Evolutionary conservation across 2,113 vertebrate genomes (phyloP).

Genomic region (Furnarius figulus): DNA sequence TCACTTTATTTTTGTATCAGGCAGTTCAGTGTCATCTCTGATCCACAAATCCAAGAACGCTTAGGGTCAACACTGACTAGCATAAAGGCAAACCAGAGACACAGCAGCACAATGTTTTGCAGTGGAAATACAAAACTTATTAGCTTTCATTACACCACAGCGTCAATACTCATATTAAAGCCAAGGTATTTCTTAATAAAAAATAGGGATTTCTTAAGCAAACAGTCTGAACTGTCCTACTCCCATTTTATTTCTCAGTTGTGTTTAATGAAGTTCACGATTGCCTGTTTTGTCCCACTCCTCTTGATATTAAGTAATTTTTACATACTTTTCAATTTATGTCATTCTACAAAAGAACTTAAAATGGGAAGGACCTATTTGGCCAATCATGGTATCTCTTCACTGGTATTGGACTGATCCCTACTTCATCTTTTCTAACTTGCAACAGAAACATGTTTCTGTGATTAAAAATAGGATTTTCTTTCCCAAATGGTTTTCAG

Average conservation of each 20-base stretch:
- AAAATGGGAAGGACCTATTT: background rate
- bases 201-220: background rate
- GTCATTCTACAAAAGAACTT: background rate
- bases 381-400: background rate
- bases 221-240: background rate
- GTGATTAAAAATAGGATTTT: background rate
- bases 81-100: background rate
- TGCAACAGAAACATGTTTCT: background rate
- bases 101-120: background rate
- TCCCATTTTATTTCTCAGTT: background rate
- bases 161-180: background rate
- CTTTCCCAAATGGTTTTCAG: background rate
- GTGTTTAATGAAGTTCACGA: background rate
- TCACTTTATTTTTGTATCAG: background rate
- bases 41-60: background rate
- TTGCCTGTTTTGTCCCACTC: background rate
- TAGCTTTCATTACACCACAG: background rate
- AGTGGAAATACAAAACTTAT: background rate
- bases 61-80: background rate
- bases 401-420: background rate
- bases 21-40: background rate
- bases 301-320: background rate
- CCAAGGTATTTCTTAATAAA: background rate
- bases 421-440: background rate
- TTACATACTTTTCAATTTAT: background rate